Evolutionary conservation across 53 echinoderm and acorn worm species (phyloP), one percentile per base, ranked within the genome.

Genomic region (Holothuria leucospilota): DNA sequence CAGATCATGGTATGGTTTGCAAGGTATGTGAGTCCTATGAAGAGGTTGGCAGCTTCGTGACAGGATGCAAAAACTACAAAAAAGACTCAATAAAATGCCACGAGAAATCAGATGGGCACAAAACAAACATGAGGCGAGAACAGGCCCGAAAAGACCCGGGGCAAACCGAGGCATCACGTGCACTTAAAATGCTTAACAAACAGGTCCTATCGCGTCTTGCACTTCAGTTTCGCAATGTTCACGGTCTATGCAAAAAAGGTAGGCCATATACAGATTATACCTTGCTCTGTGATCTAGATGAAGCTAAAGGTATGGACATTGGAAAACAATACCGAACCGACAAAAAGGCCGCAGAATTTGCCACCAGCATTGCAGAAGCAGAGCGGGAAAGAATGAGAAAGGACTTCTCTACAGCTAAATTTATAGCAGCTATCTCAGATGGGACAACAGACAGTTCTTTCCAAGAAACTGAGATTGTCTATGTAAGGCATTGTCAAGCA

Each of bases 281-380:
- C 64, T 64, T 27, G 20, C 13, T 64, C 64, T 64, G 64, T 18
- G 64, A 64, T 64, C 64, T 64, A 0, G 64, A 64, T 64, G 64
- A 64, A 64, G 64, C 64, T 64, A 25, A 64, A 64, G 64, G 64
- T 64, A 14, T 64, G 65, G 65, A 65, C 65, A 65, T 65, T 65
- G n/a, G 65, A 20, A 65, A 65, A 0, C 65, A 65, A 65, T 65
- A 65, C 65, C 18, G 18, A 65, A 65, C 18, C 65, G 65, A 65
- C 20, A 65, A 65, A 65, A 21, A 65, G 65, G 65, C 65, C 7
- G 65, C 65, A 65, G 65, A 65, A 65, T 65, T 65, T 65, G 65
- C 23, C 2, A 65, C 65, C 65, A 65, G 65, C 6, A 64, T 64
- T 64, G 64, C 64, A 64, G 64, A 64, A 18, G 64, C 8, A 64